Evolutionary conservation across 2,888 invertebrate genomes (phyloP), one percentile per base, ranked within the genome.

Genomic region (Scaptomyza parva): DNA sequence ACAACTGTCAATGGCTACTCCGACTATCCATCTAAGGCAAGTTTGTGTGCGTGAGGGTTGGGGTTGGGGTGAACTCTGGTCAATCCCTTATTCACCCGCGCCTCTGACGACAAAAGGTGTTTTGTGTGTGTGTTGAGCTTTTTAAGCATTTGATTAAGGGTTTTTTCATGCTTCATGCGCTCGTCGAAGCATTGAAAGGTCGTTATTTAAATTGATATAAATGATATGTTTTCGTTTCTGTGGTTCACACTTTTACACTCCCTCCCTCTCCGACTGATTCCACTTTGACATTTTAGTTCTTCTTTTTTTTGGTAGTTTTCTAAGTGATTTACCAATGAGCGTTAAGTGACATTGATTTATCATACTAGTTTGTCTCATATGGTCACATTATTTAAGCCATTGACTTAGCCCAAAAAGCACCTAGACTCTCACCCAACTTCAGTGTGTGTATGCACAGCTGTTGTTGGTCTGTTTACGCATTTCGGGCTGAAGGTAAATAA

Each of bases 131-230:
- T 57, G 54, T 64, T 64, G 58, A 75, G 88, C 79, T 77, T 80
- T 80, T 81, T 69, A 86, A 71, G 81, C 69, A 78, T 78, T 78
- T 78, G 75, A 78, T 78, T 78, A 78, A 69, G 77, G 83, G 62
- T 58, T 65, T 74, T 64, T 73, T 72, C 72, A 55, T 71, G 59
- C 71, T 65, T 48, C 52, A n/a, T n/a, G n/a, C n/a, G 37, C 61
- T 59, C 64, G 66, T 57, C 63, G 65, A 61, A 68, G 67, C 78
- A 86, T 86, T 76, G 88, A 80, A 79, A 79, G 89, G 80, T 84
- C 89, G 70, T 88, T 89, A 88, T 88, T 89, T 88, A 89, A 88
- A 88, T 88, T 89, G 88, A 88, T 89, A 88, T 88, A 89, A 88
- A 88, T 88, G 88, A 86, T 82, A 79, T 78, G 76, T 81, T 70